These are phyloP conservation scores for Podarcis raffonei DNA, from an alignment of 2,113 vertebrate genomes.

Conservation along the genomic window DNA sequence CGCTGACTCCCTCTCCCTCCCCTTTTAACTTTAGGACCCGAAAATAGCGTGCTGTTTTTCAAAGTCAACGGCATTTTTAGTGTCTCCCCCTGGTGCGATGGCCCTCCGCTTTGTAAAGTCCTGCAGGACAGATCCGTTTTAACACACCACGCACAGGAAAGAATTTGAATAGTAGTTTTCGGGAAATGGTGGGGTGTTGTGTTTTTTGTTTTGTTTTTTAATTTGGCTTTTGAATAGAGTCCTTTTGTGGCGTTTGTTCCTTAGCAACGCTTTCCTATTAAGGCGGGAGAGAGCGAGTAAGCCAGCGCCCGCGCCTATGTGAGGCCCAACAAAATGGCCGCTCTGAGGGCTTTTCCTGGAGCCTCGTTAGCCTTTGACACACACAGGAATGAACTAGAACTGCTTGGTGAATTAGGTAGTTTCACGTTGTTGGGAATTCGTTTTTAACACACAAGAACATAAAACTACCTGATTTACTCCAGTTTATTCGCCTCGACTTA, in stretches of 20 bases:
- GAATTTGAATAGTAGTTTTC: slow-evolving; percentile 46
- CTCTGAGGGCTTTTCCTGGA: slow-evolving; percentile 45
- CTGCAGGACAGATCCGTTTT: slow-evolving; percentile 62
- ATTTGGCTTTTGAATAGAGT: slow-evolving; percentile 35
- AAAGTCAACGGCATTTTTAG: slow-evolving; percentile 66
- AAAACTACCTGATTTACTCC: slow-evolving; percentile 86
- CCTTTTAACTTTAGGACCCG: background rate
- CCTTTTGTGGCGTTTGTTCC: slow-evolving; percentile 61
- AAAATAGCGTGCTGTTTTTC: slow-evolving; percentile 54
- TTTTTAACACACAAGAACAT: slow-evolving; percentile 83
- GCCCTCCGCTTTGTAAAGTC: slow-evolving; percentile 63
- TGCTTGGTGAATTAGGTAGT: slow-evolving; percentile 88
- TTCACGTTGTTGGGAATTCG: slow-evolving; percentile 88
- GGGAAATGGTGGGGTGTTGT: slow-evolving; percentile 40
- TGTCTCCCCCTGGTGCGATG: slow-evolving; percentile 60
- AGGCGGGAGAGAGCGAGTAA: background rate
- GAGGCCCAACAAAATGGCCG: slow-evolving; percentile 58
- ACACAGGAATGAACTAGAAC: slow-evolving; percentile 67
- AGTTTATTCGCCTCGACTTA: slow-evolving; percentile 68
- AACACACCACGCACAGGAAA: slow-evolving; percentile 61
- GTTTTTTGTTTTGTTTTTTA: slow-evolving; percentile 21
- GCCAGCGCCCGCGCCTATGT: slow-evolving; percentile 26
- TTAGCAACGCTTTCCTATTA: slow-evolving; percentile 63
- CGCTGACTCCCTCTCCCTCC: no score
- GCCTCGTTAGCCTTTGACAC: slow-evolving; percentile 64